phyloP scores from a whole-genome alignment of 2,113 vertebrate genomes.

The Sylvietta virens region DNA sequence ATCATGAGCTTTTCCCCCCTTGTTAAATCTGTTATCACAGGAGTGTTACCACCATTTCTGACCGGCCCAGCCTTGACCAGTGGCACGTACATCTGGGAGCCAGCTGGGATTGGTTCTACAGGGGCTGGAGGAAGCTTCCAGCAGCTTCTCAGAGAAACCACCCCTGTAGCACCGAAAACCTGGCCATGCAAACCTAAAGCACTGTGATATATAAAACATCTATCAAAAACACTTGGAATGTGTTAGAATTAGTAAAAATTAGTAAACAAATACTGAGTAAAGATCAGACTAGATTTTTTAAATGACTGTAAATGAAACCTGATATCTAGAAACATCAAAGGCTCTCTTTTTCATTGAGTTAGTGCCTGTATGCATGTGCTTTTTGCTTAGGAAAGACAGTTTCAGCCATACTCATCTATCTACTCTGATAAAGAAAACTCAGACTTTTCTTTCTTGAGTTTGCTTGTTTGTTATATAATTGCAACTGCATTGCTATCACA shows the following conservation, averaged over 20 bases:
- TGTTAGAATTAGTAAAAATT: neutral
- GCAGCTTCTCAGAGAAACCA: neutral
- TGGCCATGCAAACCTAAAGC: neutral
- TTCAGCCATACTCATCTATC: neutral
- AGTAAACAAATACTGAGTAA: neutral
- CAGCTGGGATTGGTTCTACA: neutral
- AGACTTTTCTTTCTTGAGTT: neutral
- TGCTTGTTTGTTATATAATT: neutral
- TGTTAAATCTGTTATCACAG: neutral
- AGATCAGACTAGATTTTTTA: neutral
- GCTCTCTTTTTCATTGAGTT: neutral
- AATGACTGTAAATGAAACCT: neutral
- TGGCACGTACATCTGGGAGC: fast-evolving
- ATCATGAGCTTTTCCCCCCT: fast-evolving
- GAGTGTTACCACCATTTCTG: fast-evolving
- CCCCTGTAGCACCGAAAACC: neutral
- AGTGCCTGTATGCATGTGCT: neutral
- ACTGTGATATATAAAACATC: neutral
- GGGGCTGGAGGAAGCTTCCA: neutral
- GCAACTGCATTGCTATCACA: neutral
- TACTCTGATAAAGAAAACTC: neutral
- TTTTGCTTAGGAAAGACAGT: neutral
- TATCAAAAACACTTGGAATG: neutral
- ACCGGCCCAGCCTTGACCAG: neutral
- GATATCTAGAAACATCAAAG: neutral